phyloP scores from a whole-genome alignment of 2,113 vertebrate species.

The Rousettus leschenaultii region DNA sequence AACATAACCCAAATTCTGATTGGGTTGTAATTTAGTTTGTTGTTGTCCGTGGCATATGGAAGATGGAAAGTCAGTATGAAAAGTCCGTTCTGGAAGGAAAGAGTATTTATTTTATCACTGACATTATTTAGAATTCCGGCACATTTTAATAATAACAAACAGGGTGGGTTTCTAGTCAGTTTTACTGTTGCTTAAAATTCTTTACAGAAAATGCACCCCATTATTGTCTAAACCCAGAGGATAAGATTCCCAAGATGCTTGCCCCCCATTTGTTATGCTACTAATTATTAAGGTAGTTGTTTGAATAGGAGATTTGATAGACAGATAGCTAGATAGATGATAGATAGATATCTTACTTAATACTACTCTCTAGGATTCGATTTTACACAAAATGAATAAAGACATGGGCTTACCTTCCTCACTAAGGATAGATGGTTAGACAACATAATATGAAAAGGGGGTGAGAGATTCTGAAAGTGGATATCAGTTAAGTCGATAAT shows the following conservation, averaged over 20 bases:
- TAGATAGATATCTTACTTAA: neutral
- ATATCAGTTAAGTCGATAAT: conserved; percentile 20
- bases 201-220: neutral
- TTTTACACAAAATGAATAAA: neutral
- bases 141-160: neutral
- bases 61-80: neutral
- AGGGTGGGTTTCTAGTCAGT: neutral
- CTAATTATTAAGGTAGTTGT: neutral
- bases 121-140: neutral
- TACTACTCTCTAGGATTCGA: neutral
- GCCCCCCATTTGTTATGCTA: neutral
- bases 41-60: neutral
- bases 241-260: neutral
- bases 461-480: neutral
- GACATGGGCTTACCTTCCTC: neutral
- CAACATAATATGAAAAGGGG: neutral
- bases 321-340: too few relatives aligned
- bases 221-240: neutral
- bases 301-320: neutral
- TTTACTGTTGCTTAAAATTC: neutral
- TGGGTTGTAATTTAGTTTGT: neutral
- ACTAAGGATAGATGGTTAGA: neutral
- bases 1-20: neutral
- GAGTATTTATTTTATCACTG: neutral
- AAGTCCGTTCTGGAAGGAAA: neutral